Base-by-base conservation (phyloP, 2,888 invertebrate genomes). In the Cryptocheilus praepositus region DNA sequence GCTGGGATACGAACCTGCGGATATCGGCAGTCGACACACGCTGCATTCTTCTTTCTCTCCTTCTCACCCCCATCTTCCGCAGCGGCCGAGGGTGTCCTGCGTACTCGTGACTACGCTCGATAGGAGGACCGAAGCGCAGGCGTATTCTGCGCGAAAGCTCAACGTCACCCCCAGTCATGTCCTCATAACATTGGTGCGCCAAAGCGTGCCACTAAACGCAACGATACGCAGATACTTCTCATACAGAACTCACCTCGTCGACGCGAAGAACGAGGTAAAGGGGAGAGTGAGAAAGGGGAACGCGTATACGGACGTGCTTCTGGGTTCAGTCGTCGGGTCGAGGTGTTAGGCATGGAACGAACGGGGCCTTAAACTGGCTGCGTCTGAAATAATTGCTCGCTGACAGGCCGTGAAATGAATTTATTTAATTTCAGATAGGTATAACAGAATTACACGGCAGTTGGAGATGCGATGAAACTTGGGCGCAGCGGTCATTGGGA, bases 371-470 rank as follows among this genome's bases (percentile, higher is more conserved):
- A 81, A 86, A 85, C 84, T 82, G 83, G 83, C 85, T 79, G 86
- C 86, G 79, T 85, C 86, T 79, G 81, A 84, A 86, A 85, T 88
- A 88, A 88, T 88, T 88, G 87, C 88, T 84, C 87, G 88, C 86
- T 88, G 88, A 88, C 88, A 88, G 88, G 88, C 84, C 87, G 88
- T 88, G 88, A 88, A 88, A 88, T 88, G 87, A 88, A 88, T 89
- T 88, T 87, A 88, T 88, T 88, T 86, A 85, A 88, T 88, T 89
- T 88, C 86, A 82, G 84, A 86, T 85, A 84, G 85, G 84, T 85
- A 84, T 85, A 87, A 86, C 85, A 84, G 86, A 87, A 89, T 88
- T 88, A 87, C 85, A 87, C 87, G 88, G 87, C 85, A 87, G 86
- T 88, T 88, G 86, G 78, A 82, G 81, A 80, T 81, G 84, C 85